These are phyloP conservation scores for Rhyacophila evoluta DNA, from an alignment of 2,888 invertebrate species.

Conservation along the genomic window DNA sequence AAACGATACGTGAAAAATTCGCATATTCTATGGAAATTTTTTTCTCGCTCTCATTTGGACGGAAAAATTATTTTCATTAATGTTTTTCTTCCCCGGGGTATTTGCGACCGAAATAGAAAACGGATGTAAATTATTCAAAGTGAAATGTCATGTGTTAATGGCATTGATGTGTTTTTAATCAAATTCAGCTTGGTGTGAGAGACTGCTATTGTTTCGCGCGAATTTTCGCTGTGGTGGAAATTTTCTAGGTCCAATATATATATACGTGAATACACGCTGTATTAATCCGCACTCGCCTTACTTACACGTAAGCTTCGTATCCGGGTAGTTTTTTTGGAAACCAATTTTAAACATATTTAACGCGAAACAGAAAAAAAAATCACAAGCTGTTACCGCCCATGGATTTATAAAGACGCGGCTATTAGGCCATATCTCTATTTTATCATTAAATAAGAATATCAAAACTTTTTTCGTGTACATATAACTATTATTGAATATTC, in stretches of 20 bases:
- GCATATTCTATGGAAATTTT: neutral
- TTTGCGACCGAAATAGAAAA: neutral
- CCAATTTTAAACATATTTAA: slow-evolving; percentile 1
- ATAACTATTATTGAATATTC: no score
- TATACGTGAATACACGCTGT: neutral
- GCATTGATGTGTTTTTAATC: slow-evolving; percentile 21
- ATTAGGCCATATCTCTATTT: neutral
- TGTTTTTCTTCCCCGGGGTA: neutral
- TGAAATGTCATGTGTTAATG: neutral
- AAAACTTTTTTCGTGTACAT: no score
- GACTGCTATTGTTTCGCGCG: neutral
- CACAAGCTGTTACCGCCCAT: slow-evolving; percentile 4
- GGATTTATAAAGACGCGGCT: neutral
- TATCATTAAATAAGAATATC: no score
- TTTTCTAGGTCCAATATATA: neutral
- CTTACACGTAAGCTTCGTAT: neutral
- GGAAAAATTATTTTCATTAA: neutral
- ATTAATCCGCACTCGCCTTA: neutral
- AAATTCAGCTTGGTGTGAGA: neutral
- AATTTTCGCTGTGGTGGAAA: neutral
- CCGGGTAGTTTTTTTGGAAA: neutral
- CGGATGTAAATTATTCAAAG: slow-evolving; percentile 1
- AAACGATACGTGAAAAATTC: neutral
- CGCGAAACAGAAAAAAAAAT: neutral
- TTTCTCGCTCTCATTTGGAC: neutral